Conservation (phyloP, 1,140 invertebrate species). For the Portunus trituberculatus region DNA sequence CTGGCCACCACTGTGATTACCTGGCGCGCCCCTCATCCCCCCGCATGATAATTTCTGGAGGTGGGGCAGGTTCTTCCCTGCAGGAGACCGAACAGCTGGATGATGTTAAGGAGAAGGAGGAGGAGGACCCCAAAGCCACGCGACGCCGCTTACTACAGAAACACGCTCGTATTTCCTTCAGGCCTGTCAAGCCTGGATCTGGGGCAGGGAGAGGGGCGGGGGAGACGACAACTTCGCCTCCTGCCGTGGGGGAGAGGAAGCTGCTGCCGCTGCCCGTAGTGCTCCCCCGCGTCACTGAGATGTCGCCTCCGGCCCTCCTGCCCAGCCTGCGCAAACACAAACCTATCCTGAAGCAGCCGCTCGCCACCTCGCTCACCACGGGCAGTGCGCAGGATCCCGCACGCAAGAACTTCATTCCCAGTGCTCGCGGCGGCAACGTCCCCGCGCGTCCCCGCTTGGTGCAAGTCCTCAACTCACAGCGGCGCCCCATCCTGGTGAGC, state of each 20-base stretch:
- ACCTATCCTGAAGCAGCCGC: slow-evolving; percentile 22
- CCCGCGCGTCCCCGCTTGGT: not conserved
- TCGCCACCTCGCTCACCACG: not conserved
- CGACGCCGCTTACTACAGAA: slow-evolving; percentile 72
- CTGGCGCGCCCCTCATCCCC: slow-evolving; percentile 36
- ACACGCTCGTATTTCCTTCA: slow-evolving; percentile 71
- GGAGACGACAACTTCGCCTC: slow-evolving; percentile 31
- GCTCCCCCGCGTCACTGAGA: slow-evolving; percentile 67
- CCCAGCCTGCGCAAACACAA: not conserved
- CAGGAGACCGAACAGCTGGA: not conserved
- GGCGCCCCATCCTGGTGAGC: slow-evolving; percentile 55
- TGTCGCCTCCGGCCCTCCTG: not conserved
- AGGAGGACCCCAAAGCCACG: slow-evolving; percentile 57
- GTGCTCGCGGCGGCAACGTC: not conserved
- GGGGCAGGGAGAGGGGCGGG: slow-evolving; percentile 20
- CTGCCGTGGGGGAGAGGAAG: slow-evolving; percentile 61
- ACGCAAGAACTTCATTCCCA: not conserved
- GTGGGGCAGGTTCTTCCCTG: not conserved
- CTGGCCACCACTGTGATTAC: slow-evolving; percentile 74
- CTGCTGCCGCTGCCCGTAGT: slow-evolving; percentile 73
- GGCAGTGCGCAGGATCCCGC: not conserved
- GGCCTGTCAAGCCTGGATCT: slow-evolving; percentile 62
- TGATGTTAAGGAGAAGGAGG: not conserved
- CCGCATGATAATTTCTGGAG: not conserved
- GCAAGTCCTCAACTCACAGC: slow-evolving; percentile 57